phyloP scores from a whole-genome alignment of 30 jellyfish, hydroid and myxozoan species.

The Hydra vulgaris region DNA sequence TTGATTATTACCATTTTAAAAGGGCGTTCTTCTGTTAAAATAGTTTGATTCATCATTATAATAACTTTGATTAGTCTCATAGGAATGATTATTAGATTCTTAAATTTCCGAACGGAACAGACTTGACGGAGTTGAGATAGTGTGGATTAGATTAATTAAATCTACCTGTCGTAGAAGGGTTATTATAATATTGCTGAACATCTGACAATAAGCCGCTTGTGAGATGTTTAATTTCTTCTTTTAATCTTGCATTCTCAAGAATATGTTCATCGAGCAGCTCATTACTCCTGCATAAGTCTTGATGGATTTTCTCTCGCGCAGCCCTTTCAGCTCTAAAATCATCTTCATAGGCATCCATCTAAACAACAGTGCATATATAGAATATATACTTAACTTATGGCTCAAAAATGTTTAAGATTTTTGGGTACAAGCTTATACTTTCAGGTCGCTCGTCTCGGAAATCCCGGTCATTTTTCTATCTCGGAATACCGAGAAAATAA shows the following conservation, averaged over 20 bases:
- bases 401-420: no score
- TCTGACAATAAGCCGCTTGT: slow-evolving; percentile 32
- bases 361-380: background rate
- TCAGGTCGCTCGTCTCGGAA: no score
- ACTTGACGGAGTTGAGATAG: no score
- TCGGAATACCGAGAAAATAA: no score
- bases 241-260: slow-evolving; percentile 47
- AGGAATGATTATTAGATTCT: no score
- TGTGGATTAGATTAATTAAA: background rate
- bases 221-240: slow-evolving; percentile 29
- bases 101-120: no score
- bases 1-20: background rate
- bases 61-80: no score
- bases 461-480: no score
- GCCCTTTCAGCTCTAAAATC: slow-evolving; percentile 77
- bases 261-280: slow-evolving; percentile 42
- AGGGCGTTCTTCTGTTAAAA: no score
- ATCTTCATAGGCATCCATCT: slow-evolving; percentile 52
- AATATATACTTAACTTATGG: no score
- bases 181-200: slow-evolving; percentile 28
- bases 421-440: no score
- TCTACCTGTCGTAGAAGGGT: background rate
- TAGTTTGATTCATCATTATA: no score
- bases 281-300: slow-evolving; percentile 37
- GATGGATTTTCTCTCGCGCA: slow-evolving; percentile 71